phyloP scores from a whole-genome alignment of 2,888 invertebrate species.

The Sepioteuthis lessoniana region DNA sequence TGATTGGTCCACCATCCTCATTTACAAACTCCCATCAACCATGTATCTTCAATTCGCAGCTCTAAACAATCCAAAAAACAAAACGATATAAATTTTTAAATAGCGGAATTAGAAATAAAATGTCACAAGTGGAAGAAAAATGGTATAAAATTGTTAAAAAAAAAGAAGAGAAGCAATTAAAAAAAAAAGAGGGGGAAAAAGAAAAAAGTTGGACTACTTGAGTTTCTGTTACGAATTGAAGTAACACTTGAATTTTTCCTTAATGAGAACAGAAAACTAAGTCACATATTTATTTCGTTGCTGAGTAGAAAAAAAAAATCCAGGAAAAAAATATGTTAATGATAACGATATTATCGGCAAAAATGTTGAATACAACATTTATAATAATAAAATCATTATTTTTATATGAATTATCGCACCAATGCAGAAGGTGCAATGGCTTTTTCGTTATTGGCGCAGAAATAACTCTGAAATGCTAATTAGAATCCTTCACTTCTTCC shows the following conservation, averaged over 20 bases:
- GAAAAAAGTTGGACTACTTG: not conserved
- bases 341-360: not conserved
- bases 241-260: not conserved
- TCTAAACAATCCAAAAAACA: not conserved
- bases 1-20: not conserved
- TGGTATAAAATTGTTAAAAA: not conserved
- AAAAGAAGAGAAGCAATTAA: not conserved
- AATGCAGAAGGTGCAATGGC: not conserved
- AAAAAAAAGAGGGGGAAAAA: not conserved
- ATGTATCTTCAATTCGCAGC: too few species aligned
- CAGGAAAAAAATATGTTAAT: not conserved
- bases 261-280: not conserved
- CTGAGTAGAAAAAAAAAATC: not conserved
- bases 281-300: not conserved
- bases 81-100: not conserved
- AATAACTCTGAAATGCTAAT: too few species aligned
- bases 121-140: not conserved
- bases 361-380: not conserved
- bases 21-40: not conserved
- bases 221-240: not conserved
- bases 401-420: not conserved
- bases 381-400: not conserved
- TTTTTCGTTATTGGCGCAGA: too few species aligned
- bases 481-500: too few species aligned
- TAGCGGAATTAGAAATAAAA: not conserved